A percentile compares a stretch with the other conserved stretches of the same genome.
Evolutionary conservation across 2,888 invertebrate species (phyloP).

Genomic region (Drosophila prolongata): DNA sequence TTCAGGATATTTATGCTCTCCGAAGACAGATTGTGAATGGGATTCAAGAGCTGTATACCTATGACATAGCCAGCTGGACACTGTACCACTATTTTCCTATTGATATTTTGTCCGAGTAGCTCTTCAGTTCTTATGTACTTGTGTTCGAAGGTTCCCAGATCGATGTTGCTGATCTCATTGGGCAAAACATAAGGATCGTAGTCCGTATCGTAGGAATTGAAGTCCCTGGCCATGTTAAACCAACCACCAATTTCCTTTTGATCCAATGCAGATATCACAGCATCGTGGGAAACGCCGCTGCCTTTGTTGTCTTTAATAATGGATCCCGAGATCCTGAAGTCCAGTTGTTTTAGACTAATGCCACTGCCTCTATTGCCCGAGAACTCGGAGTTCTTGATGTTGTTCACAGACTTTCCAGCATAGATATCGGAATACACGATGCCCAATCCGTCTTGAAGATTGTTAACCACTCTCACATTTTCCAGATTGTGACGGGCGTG

Average conservation of each 20-base stretch:
- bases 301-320: conserved; percentile 92
- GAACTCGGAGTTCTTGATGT: conserved; percentile 93
- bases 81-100: conserved; percentile 87
- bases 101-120: conserved; percentile 86
- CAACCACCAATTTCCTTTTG: conserved; percentile 97
- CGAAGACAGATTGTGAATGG: conserved; percentile 93
- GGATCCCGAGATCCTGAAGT: conserved; percentile 91
- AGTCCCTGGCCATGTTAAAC: conserved; percentile 90
- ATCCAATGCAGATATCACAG: conserved; percentile 91
- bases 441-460: conserved; percentile 96
- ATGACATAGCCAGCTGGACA: conserved; percentile 94
- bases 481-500: conserved; percentile 93
- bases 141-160: conserved; percentile 90
- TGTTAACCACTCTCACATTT: conserved; percentile 92
- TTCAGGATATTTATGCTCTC: conserved; percentile 93
- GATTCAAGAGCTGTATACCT: conserved; percentile 95
- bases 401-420: conserved; percentile 92
- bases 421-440: conserved; percentile 97
- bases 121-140: conserved; percentile 92
- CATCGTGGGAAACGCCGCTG: conserved; percentile 96
- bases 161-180: conserved; percentile 86
- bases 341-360: conserved; percentile 94
- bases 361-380: conserved; percentile 94
- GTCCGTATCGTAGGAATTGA: conserved; percentile 88
- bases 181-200: conserved; percentile 91